Base-by-base conservation (phyloP, 2,888 invertebrate genomes). In the Hymenopus coronatus region DNA sequence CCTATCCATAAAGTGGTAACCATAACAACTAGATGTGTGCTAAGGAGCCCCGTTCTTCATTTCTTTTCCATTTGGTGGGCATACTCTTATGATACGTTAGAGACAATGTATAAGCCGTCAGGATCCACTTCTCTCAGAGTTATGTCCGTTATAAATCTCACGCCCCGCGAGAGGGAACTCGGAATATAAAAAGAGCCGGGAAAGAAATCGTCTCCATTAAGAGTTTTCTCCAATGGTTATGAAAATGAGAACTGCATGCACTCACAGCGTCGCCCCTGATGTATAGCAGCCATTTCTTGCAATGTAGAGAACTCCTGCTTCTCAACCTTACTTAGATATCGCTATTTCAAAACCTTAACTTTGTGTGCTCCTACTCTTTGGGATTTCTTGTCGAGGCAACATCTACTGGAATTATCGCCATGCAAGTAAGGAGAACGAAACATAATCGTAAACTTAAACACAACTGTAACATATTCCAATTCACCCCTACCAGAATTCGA, bases 41-140 rank as follows among this genome's bases (percentile, higher is more conserved):
- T 70, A 70, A 70, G 54, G 20, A 70, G 20, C 54, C 20, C 54
- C 54, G 54, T 70, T 70, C 54, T 70, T 70, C 54, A 70, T 70
- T 70, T 70, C 33, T 85, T 46, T 40, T 85, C 85, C 85, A 85
- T 85, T 33, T 14, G 40, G 40, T 25, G 40, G 20, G 20, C 28
- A 46, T 87, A 82, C 87, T 84, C 46, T 54, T 87, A 33, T 86
- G 27, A 87, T 54, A n/a, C 46, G 27, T 83, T 87, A 88, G 89
- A 90, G 90, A 90, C 90, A 90, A 90, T 90, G 90, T 89, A 88
- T 89, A 88, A 87, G 89, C 85, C 89, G 84, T 84, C 88, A 88
- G 81, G 81, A 88, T 28, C 88, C 28, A 87, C 87, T 87, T 88
- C 88, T 82, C 40, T 85, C 84, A 87, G 89, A 90, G 87, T 90